Evolutionary conservation across 2,888 invertebrate species (phyloP).

Genomic region (Brassicogethes aeneus): DNA sequence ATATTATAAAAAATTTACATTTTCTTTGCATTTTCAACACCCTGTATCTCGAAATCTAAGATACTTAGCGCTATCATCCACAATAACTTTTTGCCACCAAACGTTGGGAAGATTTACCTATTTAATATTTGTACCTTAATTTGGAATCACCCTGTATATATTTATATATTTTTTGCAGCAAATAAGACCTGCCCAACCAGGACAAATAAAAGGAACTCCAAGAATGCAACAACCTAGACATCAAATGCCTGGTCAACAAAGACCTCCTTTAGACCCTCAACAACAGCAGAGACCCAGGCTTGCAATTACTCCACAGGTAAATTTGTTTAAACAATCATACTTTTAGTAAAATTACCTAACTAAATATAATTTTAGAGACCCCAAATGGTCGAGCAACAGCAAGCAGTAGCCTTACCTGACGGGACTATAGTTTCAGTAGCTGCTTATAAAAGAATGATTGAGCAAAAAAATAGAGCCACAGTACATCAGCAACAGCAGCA

Average conservation of each 20-base stretch:
- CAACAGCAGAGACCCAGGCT: background rate
- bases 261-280: background rate
- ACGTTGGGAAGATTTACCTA: too few species aligned
- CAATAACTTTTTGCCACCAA: too few species aligned
- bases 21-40: too few species aligned
- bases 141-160: background rate
- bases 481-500: conserved; percentile 11
- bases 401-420: conserved; percentile 25
- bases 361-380: background rate
- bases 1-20: too few species aligned
- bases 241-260: background rate
- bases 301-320: background rate
- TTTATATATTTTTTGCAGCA: background rate
- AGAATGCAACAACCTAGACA: background rate
- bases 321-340: too few species aligned
- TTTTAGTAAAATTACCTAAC: background rate
- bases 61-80: too few species aligned
- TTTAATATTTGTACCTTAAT: background rate
- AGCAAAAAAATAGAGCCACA: conserved; percentile 19
- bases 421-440: conserved; percentile 24
- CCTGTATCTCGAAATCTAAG: too few species aligned
- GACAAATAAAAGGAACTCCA: background rate
- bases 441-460: conserved; percentile 27
- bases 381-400: too few species aligned
- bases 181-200: too few species aligned